A percentile compares a stretch with the other conserved stretches of the same genome.
Evolutionary conservation across 2,113 vertebrate species (phyloP).

Genomic region (Numida meleagris): DNA sequence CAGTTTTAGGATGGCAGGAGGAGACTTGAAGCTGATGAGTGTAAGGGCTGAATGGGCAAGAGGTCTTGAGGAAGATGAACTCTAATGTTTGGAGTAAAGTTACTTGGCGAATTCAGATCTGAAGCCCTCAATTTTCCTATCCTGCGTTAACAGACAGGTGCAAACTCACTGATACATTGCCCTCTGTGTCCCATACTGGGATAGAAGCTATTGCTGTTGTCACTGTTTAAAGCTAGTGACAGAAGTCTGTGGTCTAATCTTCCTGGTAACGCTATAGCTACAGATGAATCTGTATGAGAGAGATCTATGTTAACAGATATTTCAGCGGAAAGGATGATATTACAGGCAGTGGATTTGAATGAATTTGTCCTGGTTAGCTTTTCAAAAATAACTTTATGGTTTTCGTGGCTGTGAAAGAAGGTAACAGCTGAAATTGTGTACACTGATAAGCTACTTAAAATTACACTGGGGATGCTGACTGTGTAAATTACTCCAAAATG

Average conservation of each 20-base stretch:
- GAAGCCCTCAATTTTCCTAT: background rate
- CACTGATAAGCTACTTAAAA: background rate
- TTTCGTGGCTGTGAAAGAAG: background rate
- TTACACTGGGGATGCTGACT: background rate
- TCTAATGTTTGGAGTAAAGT: background rate
- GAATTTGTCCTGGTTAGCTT: background rate
- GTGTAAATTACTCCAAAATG: background rate
- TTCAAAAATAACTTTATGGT: background rate
- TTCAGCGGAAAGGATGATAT: background rate
- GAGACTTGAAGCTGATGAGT: background rate
- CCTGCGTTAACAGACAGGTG: background rate
- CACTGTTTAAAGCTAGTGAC: background rate
- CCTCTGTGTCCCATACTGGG: background rate
- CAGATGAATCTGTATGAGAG: background rate
- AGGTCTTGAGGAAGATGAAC: background rate
- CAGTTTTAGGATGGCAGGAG: background rate
- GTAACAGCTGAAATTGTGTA: background rate
- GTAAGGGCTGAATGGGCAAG: background rate
- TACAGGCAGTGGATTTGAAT: background rate
- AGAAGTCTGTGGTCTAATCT: background rate
- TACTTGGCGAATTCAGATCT: background rate
- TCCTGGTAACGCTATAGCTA: background rate
- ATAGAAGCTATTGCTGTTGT: background rate
- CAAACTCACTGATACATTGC: fast-evolving
- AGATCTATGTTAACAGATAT: background rate